These are phyloP conservation scores for Chaetura pelagica DNA, from an alignment of 2,113 vertebrate genomes.

Conservation along the genomic window DNA sequence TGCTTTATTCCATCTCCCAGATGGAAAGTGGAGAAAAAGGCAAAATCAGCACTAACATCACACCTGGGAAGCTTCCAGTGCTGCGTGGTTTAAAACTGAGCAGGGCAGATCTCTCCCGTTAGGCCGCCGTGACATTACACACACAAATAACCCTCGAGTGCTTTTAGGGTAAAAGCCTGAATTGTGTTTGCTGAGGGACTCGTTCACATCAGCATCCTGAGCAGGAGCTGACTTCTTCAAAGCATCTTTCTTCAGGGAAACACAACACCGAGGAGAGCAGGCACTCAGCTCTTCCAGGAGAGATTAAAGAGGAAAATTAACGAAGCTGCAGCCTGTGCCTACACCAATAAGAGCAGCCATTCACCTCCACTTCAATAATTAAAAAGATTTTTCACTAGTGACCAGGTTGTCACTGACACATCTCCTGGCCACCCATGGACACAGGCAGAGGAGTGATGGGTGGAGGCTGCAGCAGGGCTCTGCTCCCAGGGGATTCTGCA, in stretches of 20 bases:
- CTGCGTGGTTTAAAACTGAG: background rate
- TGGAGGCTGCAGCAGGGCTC: background rate
- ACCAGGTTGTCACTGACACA: conserved; percentile 29
- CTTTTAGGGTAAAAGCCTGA: conserved; percentile 65
- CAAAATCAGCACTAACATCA: background rate
- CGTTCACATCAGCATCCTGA: background rate
- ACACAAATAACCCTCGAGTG: conserved; percentile 48
- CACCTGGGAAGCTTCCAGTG: background rate
- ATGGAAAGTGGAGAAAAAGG: background rate
- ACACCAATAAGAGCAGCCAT: conserved; percentile 52
- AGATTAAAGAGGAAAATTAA: conserved; percentile 71
- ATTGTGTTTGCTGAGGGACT: conserved; percentile 58
- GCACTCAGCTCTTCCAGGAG: conserved; percentile 44
- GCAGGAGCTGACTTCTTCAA: conserved; percentile 44
- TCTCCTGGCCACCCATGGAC: background rate
- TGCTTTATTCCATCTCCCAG: conserved; percentile 18
- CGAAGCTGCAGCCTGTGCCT: conserved; percentile 53
- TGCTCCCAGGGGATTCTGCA: background rate
- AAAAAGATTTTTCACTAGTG: conserved; percentile 66
- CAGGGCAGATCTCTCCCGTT: background rate
- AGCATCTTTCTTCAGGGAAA: conserved; percentile 64
- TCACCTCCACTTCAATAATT: conserved; percentile 61
- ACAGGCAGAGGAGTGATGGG: background rate
- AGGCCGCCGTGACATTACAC: conserved; percentile 18
- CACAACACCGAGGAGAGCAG: conserved; percentile 50